Evolutionary conservation across 2,113 vertebrate genomes (phyloP).

Genomic region (Thalassarche chlororhynchos): DNA sequence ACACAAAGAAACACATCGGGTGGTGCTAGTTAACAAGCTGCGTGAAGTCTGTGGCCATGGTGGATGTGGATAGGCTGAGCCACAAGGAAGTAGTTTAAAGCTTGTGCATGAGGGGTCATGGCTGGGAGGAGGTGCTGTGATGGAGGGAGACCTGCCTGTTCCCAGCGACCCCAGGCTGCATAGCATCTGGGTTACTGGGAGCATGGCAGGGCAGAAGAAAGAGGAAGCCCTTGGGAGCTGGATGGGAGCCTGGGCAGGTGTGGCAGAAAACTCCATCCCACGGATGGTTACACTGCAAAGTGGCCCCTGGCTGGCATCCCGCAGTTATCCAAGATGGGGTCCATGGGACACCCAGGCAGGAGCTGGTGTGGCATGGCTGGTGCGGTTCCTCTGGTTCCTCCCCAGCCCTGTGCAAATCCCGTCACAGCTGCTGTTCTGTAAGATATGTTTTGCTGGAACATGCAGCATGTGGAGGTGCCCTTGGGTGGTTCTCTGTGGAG

Average conservation of each 20-base stretch:
- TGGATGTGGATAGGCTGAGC: neutral
- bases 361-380: neutral
- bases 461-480: neutral
- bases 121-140: neutral
- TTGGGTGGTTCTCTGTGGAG: neutral
- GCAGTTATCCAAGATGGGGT: neutral
- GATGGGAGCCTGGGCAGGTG: neutral
- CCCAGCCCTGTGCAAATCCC: neutral
- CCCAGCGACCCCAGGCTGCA: neutral
- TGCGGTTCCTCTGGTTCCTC: neutral
- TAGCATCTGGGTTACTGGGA: neutral
- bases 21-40: neutral
- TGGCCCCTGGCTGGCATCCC: neutral
- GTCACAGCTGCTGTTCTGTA: neutral
- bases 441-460: neutral
- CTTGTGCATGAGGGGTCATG: neutral
- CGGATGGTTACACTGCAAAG: neutral
- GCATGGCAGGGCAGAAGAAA: neutral
- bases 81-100: neutral
- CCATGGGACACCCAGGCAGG: neutral
- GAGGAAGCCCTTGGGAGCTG: neutral
- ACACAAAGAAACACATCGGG: neutral
- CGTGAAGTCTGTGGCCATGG: neutral
- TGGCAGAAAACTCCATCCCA: neutral
- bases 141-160: neutral